A percentile compares a stretch with the other conserved stretches of the same genome.
phyloP scores from a whole-genome alignment of 2,888 invertebrate genomes.

The Troides aeacus region DNA sequence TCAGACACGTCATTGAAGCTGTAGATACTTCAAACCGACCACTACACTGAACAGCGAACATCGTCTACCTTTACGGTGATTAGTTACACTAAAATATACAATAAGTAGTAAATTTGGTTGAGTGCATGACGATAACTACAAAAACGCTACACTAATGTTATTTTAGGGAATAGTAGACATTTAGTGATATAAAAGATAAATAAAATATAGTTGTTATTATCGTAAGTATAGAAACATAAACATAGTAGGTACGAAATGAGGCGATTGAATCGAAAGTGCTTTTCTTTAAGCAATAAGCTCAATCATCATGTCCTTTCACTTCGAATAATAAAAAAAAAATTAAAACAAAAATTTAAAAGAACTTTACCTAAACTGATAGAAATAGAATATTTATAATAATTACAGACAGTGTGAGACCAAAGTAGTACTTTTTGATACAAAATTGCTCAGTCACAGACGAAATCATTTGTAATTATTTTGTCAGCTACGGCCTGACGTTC shows the following conservation, averaged over 20 bases:
- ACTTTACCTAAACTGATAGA: too few species aligned
- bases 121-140: background rate
- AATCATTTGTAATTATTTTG: constrained; percentile 17
- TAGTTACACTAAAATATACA: constrained; percentile 31
- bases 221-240: too few species aligned
- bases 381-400: too few species aligned
- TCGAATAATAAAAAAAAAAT: too few species aligned
- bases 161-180: background rate
- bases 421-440: too few species aligned
- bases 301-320: too few species aligned
- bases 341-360: too few species aligned
- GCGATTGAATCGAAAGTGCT: too few species aligned
- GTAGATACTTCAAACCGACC: constrained; percentile 35
- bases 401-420: too few species aligned
- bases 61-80: constrained; percentile 35
- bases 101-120: background rate
- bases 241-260: too few species aligned
- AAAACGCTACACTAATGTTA: background rate
- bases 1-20: constrained; percentile 27
- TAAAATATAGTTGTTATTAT: too few species aligned
- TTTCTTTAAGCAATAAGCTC: too few species aligned
- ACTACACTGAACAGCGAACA: constrained; percentile 27
- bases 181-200: background rate
- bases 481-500: background rate
- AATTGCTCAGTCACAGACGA: background rate